A percentile compares a stretch with the other conserved stretches of the same genome.
These are phyloP conservation scores for Norana najaformis DNA, from an alignment of 2,888 invertebrate genomes.

Conservation along the genomic window DNA sequence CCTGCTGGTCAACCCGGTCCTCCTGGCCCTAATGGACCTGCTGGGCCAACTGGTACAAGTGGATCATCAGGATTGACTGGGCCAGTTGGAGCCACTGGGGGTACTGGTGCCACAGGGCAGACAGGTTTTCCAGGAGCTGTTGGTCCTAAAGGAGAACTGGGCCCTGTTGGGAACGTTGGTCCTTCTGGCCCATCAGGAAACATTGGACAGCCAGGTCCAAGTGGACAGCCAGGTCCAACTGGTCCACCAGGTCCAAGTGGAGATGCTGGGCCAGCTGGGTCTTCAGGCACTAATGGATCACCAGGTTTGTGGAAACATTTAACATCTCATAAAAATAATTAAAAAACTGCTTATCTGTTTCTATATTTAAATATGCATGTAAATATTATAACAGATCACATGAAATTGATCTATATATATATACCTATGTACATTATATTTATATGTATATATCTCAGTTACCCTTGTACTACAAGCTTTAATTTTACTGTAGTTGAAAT, in stretches of 20 bases:
- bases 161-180: not conserved
- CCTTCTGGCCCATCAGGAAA: constrained; percentile 26
- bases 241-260: constrained; percentile 30
- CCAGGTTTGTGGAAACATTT: not conserved
- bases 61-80: constrained; percentile 29
- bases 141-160: constrained; percentile 27
- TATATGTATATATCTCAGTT: too few species aligned
- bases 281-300: constrained; percentile 31
- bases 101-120: constrained; percentile 40
- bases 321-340: constrained; percentile 33
- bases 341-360: not conserved
- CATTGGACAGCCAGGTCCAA: constrained; percentile 34
- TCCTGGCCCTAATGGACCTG: constrained; percentile 41
- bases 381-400: not conserved
- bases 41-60: constrained; percentile 20
- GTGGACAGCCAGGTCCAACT: constrained; percentile 48
- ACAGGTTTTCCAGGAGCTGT: constrained; percentile 30
- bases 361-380: not conserved
- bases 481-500: too few species aligned
- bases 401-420: too few species aligned
- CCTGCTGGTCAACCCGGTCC: constrained; percentile 49
- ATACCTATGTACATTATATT: too few species aligned
- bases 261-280: constrained; percentile 46
- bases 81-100: constrained; percentile 6
- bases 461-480: too few species aligned